These are phyloP conservation scores for Sparus aurata DNA, from an alignment of 2,797 vertebrate species.

Conservation along the genomic window DNA sequence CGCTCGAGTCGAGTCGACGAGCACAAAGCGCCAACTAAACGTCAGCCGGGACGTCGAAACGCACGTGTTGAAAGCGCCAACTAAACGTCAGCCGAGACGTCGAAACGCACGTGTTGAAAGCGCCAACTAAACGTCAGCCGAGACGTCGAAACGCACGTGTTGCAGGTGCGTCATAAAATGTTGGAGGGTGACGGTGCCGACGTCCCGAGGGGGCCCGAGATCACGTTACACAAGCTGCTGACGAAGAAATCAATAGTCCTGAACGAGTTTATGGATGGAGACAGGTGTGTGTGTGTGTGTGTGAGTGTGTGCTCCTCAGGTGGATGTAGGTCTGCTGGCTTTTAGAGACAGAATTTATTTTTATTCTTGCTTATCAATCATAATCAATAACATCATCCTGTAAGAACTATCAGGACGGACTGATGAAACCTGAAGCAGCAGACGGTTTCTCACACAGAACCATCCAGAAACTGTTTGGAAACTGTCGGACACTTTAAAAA, in stretches of 20 bases:
- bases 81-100: too few species aligned
- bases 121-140: slow-evolving; percentile 3
- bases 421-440: too few species aligned
- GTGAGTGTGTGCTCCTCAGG: too few species aligned
- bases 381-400: too few species aligned
- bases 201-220: neutral
- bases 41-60: neutral
- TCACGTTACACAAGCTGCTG: neutral
- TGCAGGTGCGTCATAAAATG: neutral
- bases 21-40: neutral
- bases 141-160: neutral
- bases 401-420: too few species aligned
- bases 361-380: too few species aligned
- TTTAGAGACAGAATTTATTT: too few species aligned
- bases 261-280: neutral
- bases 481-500: too few species aligned
- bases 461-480: too few species aligned
- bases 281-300: neutral
- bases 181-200: neutral
- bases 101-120: neutral
- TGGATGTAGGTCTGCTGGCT: too few species aligned
- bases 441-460: too few species aligned
- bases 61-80: neutral
- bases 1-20: neutral
- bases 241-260: neutral